phyloP scores from a whole-genome alignment of 2,888 invertebrate species.

The Pseudococcus viburni region DNA sequence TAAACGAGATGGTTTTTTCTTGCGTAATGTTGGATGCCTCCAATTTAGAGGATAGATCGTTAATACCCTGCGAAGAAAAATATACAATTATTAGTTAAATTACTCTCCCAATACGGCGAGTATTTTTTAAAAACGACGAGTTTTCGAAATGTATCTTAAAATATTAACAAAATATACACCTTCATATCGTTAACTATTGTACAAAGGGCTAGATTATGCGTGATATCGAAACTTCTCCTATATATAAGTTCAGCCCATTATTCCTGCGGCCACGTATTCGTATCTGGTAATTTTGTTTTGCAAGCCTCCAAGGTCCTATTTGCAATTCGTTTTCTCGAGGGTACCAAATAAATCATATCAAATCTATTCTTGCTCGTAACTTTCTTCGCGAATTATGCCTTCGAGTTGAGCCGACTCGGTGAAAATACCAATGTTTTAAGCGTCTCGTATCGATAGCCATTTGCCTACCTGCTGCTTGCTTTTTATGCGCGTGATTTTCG shows the following conservation, averaged over 20 bases:
- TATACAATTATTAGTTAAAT: slow-evolving; percentile 45
- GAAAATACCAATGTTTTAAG: background rate
- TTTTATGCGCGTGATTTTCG: background rate
- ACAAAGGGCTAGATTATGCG: background rate
- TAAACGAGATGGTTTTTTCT: slow-evolving; percentile 58
- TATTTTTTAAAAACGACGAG: background rate
- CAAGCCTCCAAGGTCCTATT: slow-evolving; percentile 37
- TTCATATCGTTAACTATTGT: background rate
- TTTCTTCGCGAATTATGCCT: slow-evolving; percentile 18
- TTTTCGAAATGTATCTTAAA: background rate
- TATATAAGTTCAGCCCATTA: slow-evolving; percentile 37
- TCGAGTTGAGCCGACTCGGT: background rate
- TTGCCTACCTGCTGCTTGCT: background rate
- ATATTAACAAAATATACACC: background rate
- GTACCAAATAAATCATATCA: slow-evolving; percentile 35
- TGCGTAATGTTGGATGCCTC: slow-evolving; percentile 58
- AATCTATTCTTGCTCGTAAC: slow-evolving; percentile 41
- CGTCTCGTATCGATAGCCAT: background rate
- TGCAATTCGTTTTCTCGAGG: slow-evolving; percentile 35
- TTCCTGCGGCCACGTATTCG: slow-evolving; percentile 9
- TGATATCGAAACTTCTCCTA: slow-evolving; percentile 43
- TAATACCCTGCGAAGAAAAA: slow-evolving; percentile 49
- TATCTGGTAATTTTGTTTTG: slow-evolving; percentile 51
- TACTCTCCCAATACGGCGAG: background rate
- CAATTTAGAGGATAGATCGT: slow-evolving; percentile 52